Evolutionary conservation across 2,888 invertebrate genomes (phyloP).

Genomic region (Agrilus biguttatus): DNA sequence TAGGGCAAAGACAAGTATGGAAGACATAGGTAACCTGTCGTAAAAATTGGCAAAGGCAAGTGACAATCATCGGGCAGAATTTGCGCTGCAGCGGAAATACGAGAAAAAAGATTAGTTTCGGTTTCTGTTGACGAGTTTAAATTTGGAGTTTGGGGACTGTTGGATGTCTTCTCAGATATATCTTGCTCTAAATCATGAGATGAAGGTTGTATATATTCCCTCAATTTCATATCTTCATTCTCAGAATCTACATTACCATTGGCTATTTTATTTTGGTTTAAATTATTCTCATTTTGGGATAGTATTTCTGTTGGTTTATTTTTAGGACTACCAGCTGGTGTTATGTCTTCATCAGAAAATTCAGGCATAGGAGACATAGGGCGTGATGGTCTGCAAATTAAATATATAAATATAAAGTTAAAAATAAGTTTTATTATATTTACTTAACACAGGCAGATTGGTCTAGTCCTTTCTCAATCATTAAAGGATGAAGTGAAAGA

Average conservation of each 20-base stretch:
- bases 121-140: slow-evolving; percentile 7
- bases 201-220: slow-evolving; percentile 8
- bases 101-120: slow-evolving; percentile 4
- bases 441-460: slow-evolving; percentile 72
- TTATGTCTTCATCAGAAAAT: slow-evolving; percentile 36
- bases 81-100: slow-evolving; percentile 30
- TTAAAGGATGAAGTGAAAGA: slow-evolving; percentile 78
- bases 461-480: slow-evolving; percentile 71
- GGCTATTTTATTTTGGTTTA: slow-evolving; percentile 11
- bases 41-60: slow-evolving; percentile 75
- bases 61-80: slow-evolving; percentile 64
- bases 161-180: slow-evolving; percentile 7
- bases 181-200: too few species aligned
- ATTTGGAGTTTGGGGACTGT: slow-evolving; percentile 3
- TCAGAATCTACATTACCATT: slow-evolving; percentile 18
- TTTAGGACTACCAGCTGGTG: slow-evolving; percentile 18
- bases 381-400: slow-evolving; percentile 42
- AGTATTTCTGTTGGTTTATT: background rate
- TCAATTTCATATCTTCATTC: slow-evolving; percentile 11
- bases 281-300: slow-evolving; percentile 16
- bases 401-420: background rate
- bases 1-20: slow-evolving; percentile 93
- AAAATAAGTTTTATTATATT: slow-evolving; percentile 14
- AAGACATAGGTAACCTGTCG: slow-evolving; percentile 83
- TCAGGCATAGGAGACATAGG: slow-evolving; percentile 61